phyloP scores from a whole-genome alignment of 2,888 invertebrate genomes.

The Macropis europaea region DNA sequence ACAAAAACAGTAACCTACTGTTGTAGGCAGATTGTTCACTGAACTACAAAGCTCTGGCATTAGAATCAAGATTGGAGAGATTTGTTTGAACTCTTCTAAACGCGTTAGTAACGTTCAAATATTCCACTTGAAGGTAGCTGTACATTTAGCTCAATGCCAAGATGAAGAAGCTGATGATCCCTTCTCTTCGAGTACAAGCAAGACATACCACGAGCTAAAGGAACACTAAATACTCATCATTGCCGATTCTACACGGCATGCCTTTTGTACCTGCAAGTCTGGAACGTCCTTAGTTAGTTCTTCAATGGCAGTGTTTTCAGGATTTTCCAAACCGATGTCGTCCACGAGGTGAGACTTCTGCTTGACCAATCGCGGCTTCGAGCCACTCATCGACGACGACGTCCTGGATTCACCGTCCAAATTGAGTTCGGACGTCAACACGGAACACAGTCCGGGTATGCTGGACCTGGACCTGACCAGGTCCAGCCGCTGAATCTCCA shows the following conservation, averaged over 20 bases:
- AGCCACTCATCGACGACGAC: conserved; percentile 66
- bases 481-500: conserved; percentile 87
- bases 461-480: conserved; percentile 89
- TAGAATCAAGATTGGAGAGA: too few species aligned
- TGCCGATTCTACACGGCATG: neutral
- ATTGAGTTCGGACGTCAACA: conserved; percentile 68
- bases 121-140: too few species aligned
- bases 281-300: conserved; percentile 80
- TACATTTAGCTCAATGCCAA: too few species aligned
- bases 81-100: too few species aligned
- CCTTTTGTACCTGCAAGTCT: conserved; percentile 81
- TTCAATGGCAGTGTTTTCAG: conserved; percentile 83
- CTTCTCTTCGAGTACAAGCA: too few species aligned
- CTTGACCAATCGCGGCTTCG: conserved; percentile 89
- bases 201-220: too few species aligned
- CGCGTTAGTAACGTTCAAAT: too few species aligned
- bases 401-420: conserved; percentile 62
- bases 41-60: too few species aligned
- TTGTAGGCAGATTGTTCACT: too few species aligned
- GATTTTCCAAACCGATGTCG: conserved; percentile 68
- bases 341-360: conserved; percentile 93
- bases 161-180: too few species aligned
- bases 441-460: conserved; percentile 84
- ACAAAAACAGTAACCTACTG: too few species aligned
- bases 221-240: neutral